These are phyloP conservation scores for Apotomis betuletana DNA, from an alignment of 2,888 invertebrate species.

Conservation along the genomic window DNA sequence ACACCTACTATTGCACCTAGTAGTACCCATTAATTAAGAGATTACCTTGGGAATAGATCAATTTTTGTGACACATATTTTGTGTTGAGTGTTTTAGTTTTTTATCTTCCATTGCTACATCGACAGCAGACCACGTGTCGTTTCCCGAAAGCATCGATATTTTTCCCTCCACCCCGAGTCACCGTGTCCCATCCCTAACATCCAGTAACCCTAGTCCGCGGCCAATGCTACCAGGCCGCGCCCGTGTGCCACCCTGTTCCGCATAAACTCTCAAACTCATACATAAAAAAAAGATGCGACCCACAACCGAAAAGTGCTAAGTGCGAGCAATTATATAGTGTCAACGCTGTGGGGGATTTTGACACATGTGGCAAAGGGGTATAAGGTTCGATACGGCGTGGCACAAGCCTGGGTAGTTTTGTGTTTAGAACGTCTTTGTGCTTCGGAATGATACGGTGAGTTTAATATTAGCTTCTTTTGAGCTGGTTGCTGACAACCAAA, in stretches of 20 bases:
- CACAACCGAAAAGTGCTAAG: slow-evolving; percentile 42
- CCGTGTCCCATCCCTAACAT: slow-evolving; percentile 56
- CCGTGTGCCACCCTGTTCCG: slow-evolving; percentile 57
- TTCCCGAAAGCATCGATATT: slow-evolving; percentile 3
- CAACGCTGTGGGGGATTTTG: slow-evolving; percentile 58
- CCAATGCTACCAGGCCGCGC: slow-evolving; percentile 65
- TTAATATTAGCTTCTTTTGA: slow-evolving; percentile 29
- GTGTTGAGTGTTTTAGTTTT: too few species aligned
- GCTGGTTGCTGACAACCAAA: slow-evolving; percentile 4
- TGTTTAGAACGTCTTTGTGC: slow-evolving; percentile 63
- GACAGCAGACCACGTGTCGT: too few species aligned
- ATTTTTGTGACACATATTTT: too few species aligned
- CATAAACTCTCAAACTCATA: slow-evolving; percentile 49
- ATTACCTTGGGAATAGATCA: too few species aligned
- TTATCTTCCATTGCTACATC: too few species aligned
- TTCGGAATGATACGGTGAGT: slow-evolving; percentile 78
- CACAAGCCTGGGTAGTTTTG: slow-evolving; percentile 78
- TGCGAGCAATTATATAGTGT: slow-evolving; percentile 57
- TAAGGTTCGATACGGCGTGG: slow-evolving; percentile 79
- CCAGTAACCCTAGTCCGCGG: slow-evolving; percentile 64
- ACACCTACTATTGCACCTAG: too few species aligned
- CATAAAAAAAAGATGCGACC: slow-evolving; percentile 41
- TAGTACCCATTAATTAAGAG: too few species aligned
- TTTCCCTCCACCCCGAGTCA: slow-evolving; percentile 8
- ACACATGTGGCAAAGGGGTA: slow-evolving; percentile 79